Evolutionary conservation across 2,888 invertebrate species (phyloP).

Genomic region (Scrobipalpa costella): DNA sequence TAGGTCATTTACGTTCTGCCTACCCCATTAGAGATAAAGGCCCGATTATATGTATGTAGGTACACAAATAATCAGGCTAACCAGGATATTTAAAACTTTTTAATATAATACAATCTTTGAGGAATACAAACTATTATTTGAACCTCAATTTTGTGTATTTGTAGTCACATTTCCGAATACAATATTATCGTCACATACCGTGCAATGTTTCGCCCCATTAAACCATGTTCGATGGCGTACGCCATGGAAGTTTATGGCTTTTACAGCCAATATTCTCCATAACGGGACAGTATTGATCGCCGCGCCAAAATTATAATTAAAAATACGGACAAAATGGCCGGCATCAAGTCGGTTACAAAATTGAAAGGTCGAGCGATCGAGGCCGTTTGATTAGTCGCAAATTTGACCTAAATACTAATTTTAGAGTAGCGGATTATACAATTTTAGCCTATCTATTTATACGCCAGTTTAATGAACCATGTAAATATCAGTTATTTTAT

Average conservation of each 20-base stretch:
- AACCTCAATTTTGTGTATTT: too few species aligned
- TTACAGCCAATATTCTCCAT: neutral
- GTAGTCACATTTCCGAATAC: neutral
- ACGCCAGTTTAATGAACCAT: neutral
- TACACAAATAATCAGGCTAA: too few species aligned
- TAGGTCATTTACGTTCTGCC: too few species aligned
- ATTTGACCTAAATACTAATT: conserved; percentile 30
- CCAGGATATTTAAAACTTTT: too few species aligned
- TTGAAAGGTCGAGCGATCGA: conserved; percentile 42
- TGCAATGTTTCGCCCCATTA: neutral
- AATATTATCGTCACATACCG: neutral
- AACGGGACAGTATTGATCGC: conserved; percentile 10
- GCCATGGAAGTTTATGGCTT: neutral
- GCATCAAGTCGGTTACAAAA: conserved; percentile 43
- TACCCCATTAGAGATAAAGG: too few species aligned
- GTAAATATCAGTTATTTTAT: too few species aligned
- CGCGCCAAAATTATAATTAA: conserved; percentile 28
- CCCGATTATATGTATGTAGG: too few species aligned
- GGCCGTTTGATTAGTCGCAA: conserved; percentile 38
- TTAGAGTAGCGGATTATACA: neutral
- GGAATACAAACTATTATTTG: too few species aligned
- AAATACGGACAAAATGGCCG: conserved; percentile 32
- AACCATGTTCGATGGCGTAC: neutral
- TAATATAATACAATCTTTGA: too few species aligned
- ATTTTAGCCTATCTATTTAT: neutral